Percentiles rank a stretch among this genome's conserved stretches.
These are phyloP conservation scores for Drosophila guanche DNA, from an alignment of 1,140 invertebrate species.

Conservation along the genomic window DNA sequence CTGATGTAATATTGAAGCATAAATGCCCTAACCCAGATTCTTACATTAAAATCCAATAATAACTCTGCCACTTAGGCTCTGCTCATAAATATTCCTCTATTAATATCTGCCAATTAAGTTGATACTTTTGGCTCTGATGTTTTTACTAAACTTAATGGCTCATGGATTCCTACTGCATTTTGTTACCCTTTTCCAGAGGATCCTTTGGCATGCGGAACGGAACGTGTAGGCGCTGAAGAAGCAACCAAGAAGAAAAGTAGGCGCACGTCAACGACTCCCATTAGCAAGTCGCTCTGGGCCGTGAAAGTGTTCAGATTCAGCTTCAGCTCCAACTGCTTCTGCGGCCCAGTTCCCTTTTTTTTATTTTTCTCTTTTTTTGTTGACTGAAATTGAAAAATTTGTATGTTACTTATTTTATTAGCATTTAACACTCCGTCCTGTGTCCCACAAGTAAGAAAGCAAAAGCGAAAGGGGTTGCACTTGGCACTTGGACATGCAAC, in stretches of 20 bases:
- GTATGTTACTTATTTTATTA: conserved; percentile 83
- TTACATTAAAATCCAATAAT: background rate
- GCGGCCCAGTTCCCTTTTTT: conserved; percentile 45
- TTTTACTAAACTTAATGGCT: no score
- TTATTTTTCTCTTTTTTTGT: conserved; percentile 38
- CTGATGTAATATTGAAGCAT: no score
- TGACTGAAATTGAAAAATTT: conserved; percentile 76
- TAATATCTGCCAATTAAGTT: background rate
- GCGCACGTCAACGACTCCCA: conserved; percentile 69
- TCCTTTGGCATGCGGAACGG: conserved; percentile 15
- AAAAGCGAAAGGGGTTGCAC: conserved; percentile 38
- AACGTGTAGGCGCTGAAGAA: conserved; percentile 55
- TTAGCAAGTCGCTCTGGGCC: conserved; percentile 79
- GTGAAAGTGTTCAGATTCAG: conserved; percentile 75
- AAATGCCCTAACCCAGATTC: conserved; percentile 11
- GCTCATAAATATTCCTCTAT: no score
- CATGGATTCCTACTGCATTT: no score
- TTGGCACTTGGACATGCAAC: conserved; percentile 44
- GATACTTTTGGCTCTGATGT: no score
- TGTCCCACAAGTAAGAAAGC: conserved; percentile 33
- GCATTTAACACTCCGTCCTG: conserved; percentile 67
- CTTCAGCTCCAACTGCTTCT: conserved; percentile 30
- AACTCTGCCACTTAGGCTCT: background rate
- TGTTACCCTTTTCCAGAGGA: conserved; percentile 15
- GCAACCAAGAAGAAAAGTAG: conserved; percentile 59